Evolutionary conservation across 2,113 vertebrate species (phyloP), one percentile per base, ranked within the genome.

Genomic region (Porphyrio hochstetteri): DNA sequence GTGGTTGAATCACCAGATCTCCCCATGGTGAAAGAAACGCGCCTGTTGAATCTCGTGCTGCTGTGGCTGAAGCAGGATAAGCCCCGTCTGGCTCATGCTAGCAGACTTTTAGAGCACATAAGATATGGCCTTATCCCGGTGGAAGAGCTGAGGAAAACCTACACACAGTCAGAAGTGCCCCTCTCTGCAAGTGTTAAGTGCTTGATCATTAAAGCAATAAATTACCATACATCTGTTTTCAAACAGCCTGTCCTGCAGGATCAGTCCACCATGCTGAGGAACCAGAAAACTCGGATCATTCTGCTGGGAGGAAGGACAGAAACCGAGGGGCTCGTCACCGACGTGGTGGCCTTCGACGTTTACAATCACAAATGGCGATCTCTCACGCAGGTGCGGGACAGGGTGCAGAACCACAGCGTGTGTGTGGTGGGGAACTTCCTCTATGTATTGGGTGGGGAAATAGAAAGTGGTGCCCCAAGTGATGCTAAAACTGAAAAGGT

Each of bases 371-470:
- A 97, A 67, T 99, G 99, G 96, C 91, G 94, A 46, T 61, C 93
- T 7, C 94, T 99, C 48, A 98, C 98, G 0, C 88, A 88, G 25
- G 84, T 99, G 42, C 98, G 95, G 0, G 82, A 96, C 38, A 98
- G 95, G 23, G 94, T 99, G 40, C 98, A 98, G 93, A 97, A 98
- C 76, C 99, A 99, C 92, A 98, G 99, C 2, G 97, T 98, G 21
- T 99, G 99, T 9, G 98, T 98, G 2, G 96, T 98, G 33, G 99
- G 98, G 4, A 99, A 99, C 76, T 99, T 99, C 93, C 97, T 99
- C 38, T 99, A 99, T 3, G 97, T 99, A 46, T 91, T 99, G 19
- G 99, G 99, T 5, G 99, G 99, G 46, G 99, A 99, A 96, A 92
- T 98, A 85, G 98, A 98, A 27, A 96, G 90, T 3, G 35, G 10